phyloP scores from a whole-genome alignment of 2,888 invertebrate genomes.

The Dynastes tityus region DNA sequence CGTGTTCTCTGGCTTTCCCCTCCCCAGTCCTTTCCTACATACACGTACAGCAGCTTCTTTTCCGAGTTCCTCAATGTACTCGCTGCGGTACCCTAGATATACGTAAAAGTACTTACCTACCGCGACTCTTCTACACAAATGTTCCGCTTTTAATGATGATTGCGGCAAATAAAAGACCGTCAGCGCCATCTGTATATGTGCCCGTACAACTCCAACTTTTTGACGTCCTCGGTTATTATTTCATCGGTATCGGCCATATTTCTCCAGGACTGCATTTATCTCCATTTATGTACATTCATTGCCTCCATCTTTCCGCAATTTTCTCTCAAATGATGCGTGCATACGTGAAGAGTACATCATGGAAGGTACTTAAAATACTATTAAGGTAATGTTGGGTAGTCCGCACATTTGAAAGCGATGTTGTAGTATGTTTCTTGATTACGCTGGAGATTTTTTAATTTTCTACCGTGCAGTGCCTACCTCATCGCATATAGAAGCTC shows the following conservation, averaged over 20 bases:
- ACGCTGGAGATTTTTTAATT: background rate
- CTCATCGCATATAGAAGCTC: too few species aligned
- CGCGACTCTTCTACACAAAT: background rate
- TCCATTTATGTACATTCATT: background rate
- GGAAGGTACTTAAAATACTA: constrained; percentile 35
- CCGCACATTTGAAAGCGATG: background rate
- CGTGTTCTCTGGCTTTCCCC: constrained; percentile 19
- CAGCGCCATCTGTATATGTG: background rate
- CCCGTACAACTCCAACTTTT: constrained; percentile 22
- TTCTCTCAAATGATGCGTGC: background rate
- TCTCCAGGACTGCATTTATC: background rate
- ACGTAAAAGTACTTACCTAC: too few species aligned
- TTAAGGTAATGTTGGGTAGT: constrained; percentile 40
- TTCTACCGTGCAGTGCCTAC: too few species aligned
- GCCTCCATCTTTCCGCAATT: background rate
- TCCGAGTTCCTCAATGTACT: background rate
- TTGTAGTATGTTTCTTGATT: constrained; percentile 33
- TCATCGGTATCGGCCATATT: constrained; percentile 25
- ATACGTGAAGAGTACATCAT: constrained; percentile 1
- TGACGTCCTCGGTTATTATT: constrained; percentile 19
- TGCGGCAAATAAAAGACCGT: constrained; percentile 26
- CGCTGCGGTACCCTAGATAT: background rate
- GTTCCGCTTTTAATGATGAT: constrained; percentile 37
- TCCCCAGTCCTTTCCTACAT: background rate
- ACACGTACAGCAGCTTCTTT: background rate